These are phyloP conservation scores for Procambarus virginalis DNA, from an alignment of 1,140 invertebrate genomes.

Conservation along the genomic window DNA sequence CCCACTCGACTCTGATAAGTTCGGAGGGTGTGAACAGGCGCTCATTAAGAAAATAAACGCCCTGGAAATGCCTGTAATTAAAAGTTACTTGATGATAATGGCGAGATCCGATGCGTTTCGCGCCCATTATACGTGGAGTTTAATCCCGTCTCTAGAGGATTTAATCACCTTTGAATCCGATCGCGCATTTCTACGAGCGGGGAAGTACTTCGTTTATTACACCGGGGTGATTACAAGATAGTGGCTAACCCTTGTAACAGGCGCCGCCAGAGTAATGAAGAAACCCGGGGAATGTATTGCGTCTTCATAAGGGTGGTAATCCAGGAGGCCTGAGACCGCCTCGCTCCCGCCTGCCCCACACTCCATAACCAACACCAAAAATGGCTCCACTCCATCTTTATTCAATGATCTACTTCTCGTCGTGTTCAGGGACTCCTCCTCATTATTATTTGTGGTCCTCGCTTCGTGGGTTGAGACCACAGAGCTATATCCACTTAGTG, in stretches of 20 bases:
- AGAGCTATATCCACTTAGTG: no score
- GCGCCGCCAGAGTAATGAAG: conserved; percentile 36
- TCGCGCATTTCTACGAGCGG: conserved; percentile 58
- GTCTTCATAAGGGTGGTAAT: conserved; percentile 18
- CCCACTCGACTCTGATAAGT: conserved; percentile 66
- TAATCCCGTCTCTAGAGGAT: conserved; percentile 62
- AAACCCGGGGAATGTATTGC: conserved; percentile 17
- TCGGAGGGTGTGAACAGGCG: conserved; percentile 57
- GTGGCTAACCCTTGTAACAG: conserved; percentile 12
- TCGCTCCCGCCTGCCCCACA: background rate
- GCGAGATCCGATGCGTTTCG: conserved; percentile 61
- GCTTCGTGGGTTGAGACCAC: no score
- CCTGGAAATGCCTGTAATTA: conserved; percentile 66
- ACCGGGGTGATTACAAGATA: conserved; percentile 49
- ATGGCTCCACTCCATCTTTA: no score
- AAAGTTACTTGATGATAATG: conserved; percentile 68
- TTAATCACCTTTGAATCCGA: conserved; percentile 62
- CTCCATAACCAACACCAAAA: background rate
- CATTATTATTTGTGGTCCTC: no score
- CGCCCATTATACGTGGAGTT: conserved; percentile 57
- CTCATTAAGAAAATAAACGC: conserved; percentile 68
- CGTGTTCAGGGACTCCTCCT: no score
- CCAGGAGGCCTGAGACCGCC: background rate
- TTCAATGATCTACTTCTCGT: no score
- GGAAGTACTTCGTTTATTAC: conserved; percentile 62